phyloP scores from a whole-genome alignment of 2,888 invertebrate species.

The Holacanthella duospinosa region DNA sequence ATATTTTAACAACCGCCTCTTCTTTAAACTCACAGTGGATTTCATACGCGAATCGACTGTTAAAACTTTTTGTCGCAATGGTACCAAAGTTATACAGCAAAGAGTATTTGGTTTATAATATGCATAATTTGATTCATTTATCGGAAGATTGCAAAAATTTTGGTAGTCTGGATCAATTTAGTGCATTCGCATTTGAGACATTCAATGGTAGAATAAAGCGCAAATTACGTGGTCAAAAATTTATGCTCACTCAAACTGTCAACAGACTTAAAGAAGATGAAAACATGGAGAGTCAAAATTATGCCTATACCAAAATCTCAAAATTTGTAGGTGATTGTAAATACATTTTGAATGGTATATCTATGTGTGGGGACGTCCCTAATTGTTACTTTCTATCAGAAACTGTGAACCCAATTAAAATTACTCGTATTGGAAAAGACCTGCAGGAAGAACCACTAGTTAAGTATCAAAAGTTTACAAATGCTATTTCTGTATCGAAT shows the following conservation, averaged over 20 bases:
- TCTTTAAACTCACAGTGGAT: background rate
- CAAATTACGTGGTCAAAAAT: background rate
- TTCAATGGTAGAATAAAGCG: background rate
- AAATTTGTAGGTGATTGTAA: background rate
- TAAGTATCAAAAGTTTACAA: background rate
- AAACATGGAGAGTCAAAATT: no score
- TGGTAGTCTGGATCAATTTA: conserved; percentile 7
- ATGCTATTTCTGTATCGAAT: background rate
- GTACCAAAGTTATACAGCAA: background rate
- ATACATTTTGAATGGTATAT: background rate
- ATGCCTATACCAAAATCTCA: background rate
- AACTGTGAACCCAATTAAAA: background rate
- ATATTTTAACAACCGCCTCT: background rate
- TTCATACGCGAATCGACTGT: background rate
- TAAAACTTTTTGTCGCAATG: background rate
- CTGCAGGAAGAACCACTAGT: background rate
- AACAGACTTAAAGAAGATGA: conserved; percentile 2
- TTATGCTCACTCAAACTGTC: background rate
- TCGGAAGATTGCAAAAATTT: background rate
- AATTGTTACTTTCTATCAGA: background rate
- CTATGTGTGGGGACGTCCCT: background rate
- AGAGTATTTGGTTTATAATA: conserved; percentile 5
- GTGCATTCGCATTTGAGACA: conserved; percentile 9
- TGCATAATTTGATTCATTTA: conserved; percentile 9
- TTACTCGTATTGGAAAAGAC: background rate